Conservation (phyloP, 2,113 vertebrate genomes). For the Dromiciops gliroides region DNA sequence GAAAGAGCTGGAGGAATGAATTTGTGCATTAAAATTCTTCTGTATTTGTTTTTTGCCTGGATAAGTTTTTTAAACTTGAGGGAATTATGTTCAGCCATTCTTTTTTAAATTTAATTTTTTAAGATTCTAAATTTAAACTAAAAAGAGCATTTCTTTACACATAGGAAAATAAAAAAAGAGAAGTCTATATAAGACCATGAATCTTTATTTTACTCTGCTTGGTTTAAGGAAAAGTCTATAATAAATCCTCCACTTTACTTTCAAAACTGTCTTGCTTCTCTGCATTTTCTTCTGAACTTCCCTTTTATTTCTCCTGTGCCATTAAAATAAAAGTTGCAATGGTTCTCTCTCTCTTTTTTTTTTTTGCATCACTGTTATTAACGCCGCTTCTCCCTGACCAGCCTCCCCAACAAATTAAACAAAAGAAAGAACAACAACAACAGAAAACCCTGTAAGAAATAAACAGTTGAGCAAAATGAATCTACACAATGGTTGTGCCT, state of each 20-base stretch:
- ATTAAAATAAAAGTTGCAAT: background rate
- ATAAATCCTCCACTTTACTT: background rate
- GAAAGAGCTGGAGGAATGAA: background rate
- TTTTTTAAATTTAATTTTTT: background rate
- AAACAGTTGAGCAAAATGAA: background rate
- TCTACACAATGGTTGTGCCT: background rate
- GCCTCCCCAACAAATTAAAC: background rate
- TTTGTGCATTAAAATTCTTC: background rate
- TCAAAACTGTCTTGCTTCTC: background rate
- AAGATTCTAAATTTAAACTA: background rate
- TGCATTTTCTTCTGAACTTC: background rate
- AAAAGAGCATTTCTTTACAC: background rate
- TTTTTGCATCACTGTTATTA: background rate
- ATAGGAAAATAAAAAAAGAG: background rate
- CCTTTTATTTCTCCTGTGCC: background rate
- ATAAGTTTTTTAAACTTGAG: background rate
- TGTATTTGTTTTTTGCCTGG: background rate
- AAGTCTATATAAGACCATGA: background rate
- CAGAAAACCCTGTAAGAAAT: too few species aligned
- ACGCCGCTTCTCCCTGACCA: background rate
- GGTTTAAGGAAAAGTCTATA: background rate
- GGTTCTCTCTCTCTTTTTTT: background rate
- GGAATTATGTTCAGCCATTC: background rate
- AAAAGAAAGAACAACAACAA: background rate
- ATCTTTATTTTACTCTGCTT: background rate